phyloP scores from a whole-genome alignment of 1,140 invertebrate genomes.

The Ceratina japonica region DNA sequence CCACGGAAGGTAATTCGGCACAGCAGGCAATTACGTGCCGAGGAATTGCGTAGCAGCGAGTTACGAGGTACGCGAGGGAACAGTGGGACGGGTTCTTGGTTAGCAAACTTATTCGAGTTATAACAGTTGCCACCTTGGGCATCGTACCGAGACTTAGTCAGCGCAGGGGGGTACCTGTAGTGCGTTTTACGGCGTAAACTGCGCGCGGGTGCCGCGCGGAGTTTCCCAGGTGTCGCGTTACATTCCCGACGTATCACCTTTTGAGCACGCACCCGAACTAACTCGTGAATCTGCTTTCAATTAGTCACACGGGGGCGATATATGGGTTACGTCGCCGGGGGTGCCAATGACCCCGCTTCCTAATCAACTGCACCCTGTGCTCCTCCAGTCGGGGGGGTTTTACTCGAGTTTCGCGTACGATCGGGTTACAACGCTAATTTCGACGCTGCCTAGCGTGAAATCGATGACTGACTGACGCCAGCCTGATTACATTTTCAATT shows the following conservation, averaged over 20 bases:
- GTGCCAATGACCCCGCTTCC: not conserved
- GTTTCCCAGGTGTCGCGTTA: slow-evolving; percentile 29
- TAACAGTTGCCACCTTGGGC: slow-evolving; percentile 45
- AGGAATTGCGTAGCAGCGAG: slow-evolving; percentile 54
- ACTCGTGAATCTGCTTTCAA: slow-evolving; percentile 47
- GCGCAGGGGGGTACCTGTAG: not conserved
- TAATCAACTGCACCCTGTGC: slow-evolving; percentile 24
- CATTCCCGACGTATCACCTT: slow-evolving; percentile 29
- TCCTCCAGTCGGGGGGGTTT: slow-evolving; percentile 2
- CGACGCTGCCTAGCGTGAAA: not conserved
- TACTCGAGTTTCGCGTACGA: not conserved
- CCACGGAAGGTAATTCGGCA: slow-evolving; percentile 48
- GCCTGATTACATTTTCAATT: not conserved
- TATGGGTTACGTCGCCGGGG: not conserved
- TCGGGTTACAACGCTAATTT: slow-evolving; percentile 1
- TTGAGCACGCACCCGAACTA: slow-evolving; percentile 30
- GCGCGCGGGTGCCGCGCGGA: slow-evolving; percentile 7
- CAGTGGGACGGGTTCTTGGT: slow-evolving; percentile 14
- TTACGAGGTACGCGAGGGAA: slow-evolving; percentile 39
- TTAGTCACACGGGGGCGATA: slow-evolving; percentile 25
- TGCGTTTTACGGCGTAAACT: slow-evolving; percentile 16
- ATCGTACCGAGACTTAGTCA: slow-evolving; percentile 26
- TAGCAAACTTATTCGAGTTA: slow-evolving; percentile 63
- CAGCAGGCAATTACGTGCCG: slow-evolving; percentile 66
- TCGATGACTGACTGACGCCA: not conserved